A percentile compares a stretch with the other conserved stretches of the same genome.
phyloP scores from a whole-genome alignment of 1,140 invertebrate genomes.

The Zaprionus davidi region DNA sequence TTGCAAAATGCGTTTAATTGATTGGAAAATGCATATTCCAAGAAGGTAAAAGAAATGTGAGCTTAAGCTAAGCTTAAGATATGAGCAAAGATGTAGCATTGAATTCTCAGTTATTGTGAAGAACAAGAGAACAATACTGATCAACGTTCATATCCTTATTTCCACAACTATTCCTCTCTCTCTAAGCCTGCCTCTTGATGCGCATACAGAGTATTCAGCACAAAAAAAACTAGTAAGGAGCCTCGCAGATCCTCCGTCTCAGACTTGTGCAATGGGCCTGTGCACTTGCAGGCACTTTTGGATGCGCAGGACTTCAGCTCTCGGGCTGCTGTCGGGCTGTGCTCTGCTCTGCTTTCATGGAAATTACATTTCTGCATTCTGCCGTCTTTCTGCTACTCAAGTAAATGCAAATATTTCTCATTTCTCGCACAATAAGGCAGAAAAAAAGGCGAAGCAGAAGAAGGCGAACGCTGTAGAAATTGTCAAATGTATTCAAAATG shows the following conservation, averaged over 20 bases:
- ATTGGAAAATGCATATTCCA: too few relatives aligned
- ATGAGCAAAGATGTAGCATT: too few relatives aligned
- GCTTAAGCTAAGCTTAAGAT: too few relatives aligned
- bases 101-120: too few relatives aligned
- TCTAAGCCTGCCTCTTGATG: background rate
- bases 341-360: conserved; percentile 61
- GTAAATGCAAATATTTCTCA: conserved; percentile 83
- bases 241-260: conserved; percentile 7
- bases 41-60: too few relatives aligned
- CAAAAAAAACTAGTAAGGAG: background rate
- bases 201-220: background rate
- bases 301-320: conserved; percentile 3
- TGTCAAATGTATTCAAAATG: conserved; percentile 83
- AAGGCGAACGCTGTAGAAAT: conserved; percentile 50
- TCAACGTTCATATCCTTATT: background rate
- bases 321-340: conserved; percentile 1
- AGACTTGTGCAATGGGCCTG: conserved; percentile 54
- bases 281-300: conserved; percentile 73
- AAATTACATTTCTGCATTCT: conserved; percentile 81
- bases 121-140: too few relatives aligned
- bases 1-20: too few relatives aligned
- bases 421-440: conserved; percentile 64
- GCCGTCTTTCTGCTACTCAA: conserved; percentile 71
- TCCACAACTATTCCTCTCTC: background rate
- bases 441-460: conserved; percentile 11